phyloP scores from a whole-genome alignment of 53 echinoderm and acorn worm species.

The Stichopus horrens region DNA sequence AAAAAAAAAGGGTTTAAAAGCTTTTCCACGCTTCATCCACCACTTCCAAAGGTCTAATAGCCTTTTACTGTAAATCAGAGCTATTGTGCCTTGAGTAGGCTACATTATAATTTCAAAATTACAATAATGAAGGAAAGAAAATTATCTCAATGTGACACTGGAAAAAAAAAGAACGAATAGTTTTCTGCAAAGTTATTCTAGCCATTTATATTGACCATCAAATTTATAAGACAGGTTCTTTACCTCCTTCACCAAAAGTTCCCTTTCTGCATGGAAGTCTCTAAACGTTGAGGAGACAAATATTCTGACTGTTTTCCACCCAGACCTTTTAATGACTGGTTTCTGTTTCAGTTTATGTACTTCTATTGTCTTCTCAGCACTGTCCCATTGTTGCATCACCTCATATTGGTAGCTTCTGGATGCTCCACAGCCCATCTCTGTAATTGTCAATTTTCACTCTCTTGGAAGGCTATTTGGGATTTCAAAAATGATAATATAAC shows the following conservation, averaged over 20 bases:
- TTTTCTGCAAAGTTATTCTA: neutral
- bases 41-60: no score
- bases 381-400: slow-evolving; percentile 84
- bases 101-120: no score
- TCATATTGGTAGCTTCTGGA: slow-evolving; percentile 79
- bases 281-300: slow-evolving; percentile 94
- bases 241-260: slow-evolving; percentile 90
- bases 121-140: no score
- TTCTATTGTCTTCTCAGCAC: slow-evolving; percentile 75
- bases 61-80: no score
- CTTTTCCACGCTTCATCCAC: no score
- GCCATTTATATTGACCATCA: neutral
- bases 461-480: no score
- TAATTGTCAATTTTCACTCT: no score
- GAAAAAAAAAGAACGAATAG: no score
- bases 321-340: slow-evolving; percentile 74
- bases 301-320: slow-evolving; percentile 87
- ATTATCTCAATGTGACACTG: neutral
- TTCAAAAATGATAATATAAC: no score
- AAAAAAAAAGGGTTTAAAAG: no score
- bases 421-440: slow-evolving; percentile 87
- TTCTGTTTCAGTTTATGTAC: slow-evolving; percentile 55
- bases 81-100: no score
- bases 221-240: neutral
- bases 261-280: slow-evolving; percentile 91